Percentiles rank a stretch among this genome's conserved stretches.
Evolutionary conservation across 2,113 vertebrate species (phyloP).

Genomic region (Stictonetta naevosa): DNA sequence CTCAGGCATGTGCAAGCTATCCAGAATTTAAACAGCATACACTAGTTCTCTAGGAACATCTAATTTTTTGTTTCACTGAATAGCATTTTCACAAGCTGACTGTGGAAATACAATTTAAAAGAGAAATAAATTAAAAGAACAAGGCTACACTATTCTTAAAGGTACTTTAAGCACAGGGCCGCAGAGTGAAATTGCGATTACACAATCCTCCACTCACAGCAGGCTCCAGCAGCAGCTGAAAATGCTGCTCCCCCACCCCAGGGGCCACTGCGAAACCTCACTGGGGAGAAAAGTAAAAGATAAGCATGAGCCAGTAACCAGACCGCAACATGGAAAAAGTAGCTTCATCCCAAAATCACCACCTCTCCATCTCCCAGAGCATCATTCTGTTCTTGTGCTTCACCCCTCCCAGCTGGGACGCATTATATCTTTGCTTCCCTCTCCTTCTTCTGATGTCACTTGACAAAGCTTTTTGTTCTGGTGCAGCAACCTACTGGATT

Average conservation of each 20-base stretch:
- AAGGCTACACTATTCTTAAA: not conserved
- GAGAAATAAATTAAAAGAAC: not conserved
- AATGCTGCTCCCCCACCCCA: not conserved
- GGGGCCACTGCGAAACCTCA: not conserved
- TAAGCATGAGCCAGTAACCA: not conserved
- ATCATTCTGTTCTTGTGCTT: not conserved
- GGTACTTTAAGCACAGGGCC: not conserved
- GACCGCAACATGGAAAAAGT: not conserved
- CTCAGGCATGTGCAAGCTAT: not conserved
- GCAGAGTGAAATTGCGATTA: not conserved
- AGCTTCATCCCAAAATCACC: not conserved
- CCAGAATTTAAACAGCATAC: not conserved
- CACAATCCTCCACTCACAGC: not conserved
- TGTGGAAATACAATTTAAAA: not conserved
- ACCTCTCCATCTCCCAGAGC: not conserved
- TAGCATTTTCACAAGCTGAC: constrained; percentile 8
- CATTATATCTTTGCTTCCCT: not conserved
- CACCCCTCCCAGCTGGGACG: not conserved
- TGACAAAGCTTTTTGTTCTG: not conserved
- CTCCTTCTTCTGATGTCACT: accelerated
- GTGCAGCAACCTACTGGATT: not conserved
- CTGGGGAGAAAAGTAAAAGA: not conserved
- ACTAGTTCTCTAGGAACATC: not conserved
- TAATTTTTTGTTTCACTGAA: not conserved
- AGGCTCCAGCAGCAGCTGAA: not conserved